Evolutionary conservation across 92 coral and sea anemone species (phyloP), one percentile per base, ranked within the genome.

Genomic region (Meandrina meandrites): DNA sequence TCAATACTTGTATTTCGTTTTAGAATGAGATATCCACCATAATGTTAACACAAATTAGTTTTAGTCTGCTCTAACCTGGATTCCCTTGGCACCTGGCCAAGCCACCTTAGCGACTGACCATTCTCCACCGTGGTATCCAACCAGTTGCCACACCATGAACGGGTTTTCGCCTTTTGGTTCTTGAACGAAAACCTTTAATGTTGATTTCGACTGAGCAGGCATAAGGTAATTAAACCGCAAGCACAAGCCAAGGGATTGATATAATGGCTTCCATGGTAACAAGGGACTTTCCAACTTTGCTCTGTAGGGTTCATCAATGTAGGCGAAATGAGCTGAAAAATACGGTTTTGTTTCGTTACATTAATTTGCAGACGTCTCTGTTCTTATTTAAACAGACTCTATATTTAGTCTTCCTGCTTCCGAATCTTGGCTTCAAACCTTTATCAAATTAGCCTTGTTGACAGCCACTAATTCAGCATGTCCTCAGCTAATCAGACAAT

Each of bases 61-160:
- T 8, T 37, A 13, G 76, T 83, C 50, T 4, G 34, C 81, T 56
- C 62, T 34, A 15, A 84, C 88, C 81, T 84, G 77, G 54, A 36
- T 18, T 13, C 37, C 74, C 5, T 3, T 32, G 2, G 30, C 56
- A 19, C 79, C 56, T 57, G 82, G 31, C 88, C 74, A 84, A 75
- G 58, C 77, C 57, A 84, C 72, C 45, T 75, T 42, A 76, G 88
- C 88, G 19, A 17, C 73, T 58, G 88, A 84, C 88, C 88, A 84
- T 36, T 76, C 60, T n/a, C 0, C 31, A 24, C 88, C 88, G 60
- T 84, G 88, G 75, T 74, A 57, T 36, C 88, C 82, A 30, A 13
- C 27, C 40, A 75, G 11, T 45, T 75, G 88, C 88, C 88, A 84
- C 14, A n/a, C 22, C 28, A 75, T n/a, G 4, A 57, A 5, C 47